Evolutionary conservation across 2,113 vertebrate species (phyloP).

Genomic region (Siniperca knerii): DNA sequence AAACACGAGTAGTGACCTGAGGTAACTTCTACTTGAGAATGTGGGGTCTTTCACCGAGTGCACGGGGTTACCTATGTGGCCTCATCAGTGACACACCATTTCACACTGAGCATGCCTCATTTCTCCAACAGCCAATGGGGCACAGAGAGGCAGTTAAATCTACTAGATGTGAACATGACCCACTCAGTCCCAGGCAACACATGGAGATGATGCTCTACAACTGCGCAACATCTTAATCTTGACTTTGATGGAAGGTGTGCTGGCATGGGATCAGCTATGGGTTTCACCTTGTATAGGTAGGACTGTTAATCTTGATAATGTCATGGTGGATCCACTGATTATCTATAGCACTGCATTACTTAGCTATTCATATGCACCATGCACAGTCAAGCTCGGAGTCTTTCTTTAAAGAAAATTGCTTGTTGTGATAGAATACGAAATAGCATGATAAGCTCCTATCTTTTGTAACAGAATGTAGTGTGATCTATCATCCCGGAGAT

Average conservation of each 20-base stretch:
- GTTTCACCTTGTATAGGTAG: conserved; percentile 27
- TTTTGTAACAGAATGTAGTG: conserved; percentile 36
- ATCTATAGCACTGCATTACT: conserved; percentile 28
- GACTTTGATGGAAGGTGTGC: conserved; percentile 46
- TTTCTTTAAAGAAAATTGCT: conserved; percentile 33
- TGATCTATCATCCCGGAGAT: conserved; percentile 59
- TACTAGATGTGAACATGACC: conserved; percentile 41
- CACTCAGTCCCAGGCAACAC: conserved; percentile 23
- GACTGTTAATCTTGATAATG: conserved; percentile 50
- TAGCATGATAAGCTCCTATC: conserved; percentile 5
- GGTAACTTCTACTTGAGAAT: conserved; percentile 17
- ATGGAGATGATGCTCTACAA: conserved; percentile 10
- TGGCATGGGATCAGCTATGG: neutral
- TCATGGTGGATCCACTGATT: neutral
- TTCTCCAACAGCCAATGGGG: conserved; percentile 55
- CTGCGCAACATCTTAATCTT: conserved; percentile 34
- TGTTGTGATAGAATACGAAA: conserved; percentile 48
- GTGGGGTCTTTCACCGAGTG: conserved; percentile 9
- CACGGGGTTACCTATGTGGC: conserved; percentile 38
- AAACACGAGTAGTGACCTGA: conserved; percentile 14
- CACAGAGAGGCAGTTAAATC: conserved; percentile 39
- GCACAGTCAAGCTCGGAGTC: neutral
- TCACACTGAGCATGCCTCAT: conserved; percentile 65
- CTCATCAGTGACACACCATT: conserved; percentile 71
- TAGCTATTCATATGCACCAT: conserved; percentile 6